phyloP scores from a whole-genome alignment of 2,888 invertebrate genomes.

The Graphium colonna region DNA sequence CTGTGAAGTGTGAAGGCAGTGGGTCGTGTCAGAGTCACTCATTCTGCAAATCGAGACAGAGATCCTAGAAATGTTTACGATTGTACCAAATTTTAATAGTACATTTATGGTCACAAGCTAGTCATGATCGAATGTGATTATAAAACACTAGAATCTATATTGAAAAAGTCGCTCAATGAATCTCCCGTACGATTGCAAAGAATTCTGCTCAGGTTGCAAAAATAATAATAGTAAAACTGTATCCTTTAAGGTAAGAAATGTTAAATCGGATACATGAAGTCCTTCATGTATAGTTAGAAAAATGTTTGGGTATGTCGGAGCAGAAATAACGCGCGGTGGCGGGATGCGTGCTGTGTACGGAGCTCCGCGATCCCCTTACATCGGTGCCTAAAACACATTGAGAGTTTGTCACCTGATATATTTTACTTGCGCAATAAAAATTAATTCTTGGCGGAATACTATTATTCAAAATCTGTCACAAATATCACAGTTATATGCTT shows the following conservation, averaged over 20 bases:
- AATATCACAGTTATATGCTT: slow-evolving; percentile 13
- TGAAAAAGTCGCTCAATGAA: slow-evolving; percentile 30
- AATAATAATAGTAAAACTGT: slow-evolving; percentile 33
- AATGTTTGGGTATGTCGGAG: slow-evolving; percentile 33
- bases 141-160: slow-evolving; percentile 30
- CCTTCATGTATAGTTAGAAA: slow-evolving; percentile 36
- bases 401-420: slow-evolving; percentile 29
- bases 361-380: slow-evolving; percentile 27
- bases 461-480: slow-evolving; percentile 30
- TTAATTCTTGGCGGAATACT: slow-evolving; percentile 27
- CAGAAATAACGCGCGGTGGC: slow-evolving; percentile 31
- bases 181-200: slow-evolving; percentile 32
- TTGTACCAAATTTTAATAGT: slow-evolving; percentile 32
- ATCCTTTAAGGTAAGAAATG: slow-evolving; percentile 28
- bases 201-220: slow-evolving; percentile 33
- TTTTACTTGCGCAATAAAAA: slow-evolving; percentile 26
- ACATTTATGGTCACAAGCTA: slow-evolving; percentile 34
- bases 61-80: slow-evolving; percentile 37
- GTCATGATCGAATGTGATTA: too few relatives aligned
- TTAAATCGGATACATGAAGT: slow-evolving; percentile 31
- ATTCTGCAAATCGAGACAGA: slow-evolving; percentile 39
- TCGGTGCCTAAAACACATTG: slow-evolving; percentile 26
- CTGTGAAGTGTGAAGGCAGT: slow-evolving; percentile 5
- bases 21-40: slow-evolving; percentile 26
- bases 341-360: slow-evolving; percentile 27